Conservation (phyloP, 2,113 vertebrate species). For the Erinaceus europaeus region DNA sequence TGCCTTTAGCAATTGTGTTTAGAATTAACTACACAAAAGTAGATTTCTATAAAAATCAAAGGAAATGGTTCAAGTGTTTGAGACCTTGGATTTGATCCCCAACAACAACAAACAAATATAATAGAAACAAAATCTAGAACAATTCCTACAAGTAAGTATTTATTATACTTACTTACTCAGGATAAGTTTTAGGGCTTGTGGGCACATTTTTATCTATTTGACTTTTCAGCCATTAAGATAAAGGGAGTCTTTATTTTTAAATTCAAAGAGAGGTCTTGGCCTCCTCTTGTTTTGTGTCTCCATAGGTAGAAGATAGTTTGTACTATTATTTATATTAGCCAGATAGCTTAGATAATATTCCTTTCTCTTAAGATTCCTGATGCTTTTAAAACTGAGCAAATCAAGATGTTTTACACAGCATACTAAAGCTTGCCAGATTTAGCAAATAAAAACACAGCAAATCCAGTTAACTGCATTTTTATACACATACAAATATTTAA, state of each 20-base stretch:
- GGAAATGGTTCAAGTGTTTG: background rate
- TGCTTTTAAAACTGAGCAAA: conserved; percentile 39
- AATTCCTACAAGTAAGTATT: conserved; percentile 20
- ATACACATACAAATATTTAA: background rate
- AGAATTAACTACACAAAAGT: background rate
- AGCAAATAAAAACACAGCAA: conserved; percentile 16
- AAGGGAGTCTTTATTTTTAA: conserved; percentile 27
- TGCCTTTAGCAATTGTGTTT: conserved; percentile 10
- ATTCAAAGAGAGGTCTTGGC: background rate
- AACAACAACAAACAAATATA: background rate
- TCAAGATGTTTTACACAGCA: background rate
- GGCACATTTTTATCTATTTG: background rate
- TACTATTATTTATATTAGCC: conserved; percentile 7
- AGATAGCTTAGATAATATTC: conserved; percentile 1
- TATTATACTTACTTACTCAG: background rate
- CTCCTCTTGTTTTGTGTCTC: background rate
- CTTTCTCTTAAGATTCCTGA: background rate
- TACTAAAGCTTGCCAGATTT: background rate
- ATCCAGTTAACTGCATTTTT: background rate
- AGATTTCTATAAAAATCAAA: conserved; percentile 20
- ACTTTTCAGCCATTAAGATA: conserved; percentile 3
- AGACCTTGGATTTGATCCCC: background rate
- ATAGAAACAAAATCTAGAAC: background rate
- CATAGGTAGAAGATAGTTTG: background rate
- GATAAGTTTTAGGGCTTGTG: background rate